phyloP scores from a whole-genome alignment of 2,797 vertebrate genomes.

The Phataginus tetradactyla region DNA sequence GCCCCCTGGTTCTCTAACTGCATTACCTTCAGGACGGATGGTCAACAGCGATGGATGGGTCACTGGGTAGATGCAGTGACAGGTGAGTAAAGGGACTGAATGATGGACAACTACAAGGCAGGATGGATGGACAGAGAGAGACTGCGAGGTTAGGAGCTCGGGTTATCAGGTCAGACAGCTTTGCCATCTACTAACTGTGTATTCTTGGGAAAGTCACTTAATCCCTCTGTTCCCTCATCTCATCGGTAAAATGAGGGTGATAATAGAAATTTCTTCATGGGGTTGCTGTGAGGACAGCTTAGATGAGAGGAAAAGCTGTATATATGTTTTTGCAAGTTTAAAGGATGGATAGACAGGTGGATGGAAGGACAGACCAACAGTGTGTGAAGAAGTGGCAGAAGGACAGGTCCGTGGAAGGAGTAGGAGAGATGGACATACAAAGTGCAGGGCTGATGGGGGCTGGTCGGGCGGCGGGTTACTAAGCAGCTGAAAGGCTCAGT shows the following conservation, averaged over 20 bases:
- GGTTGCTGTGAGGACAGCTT: not conserved
- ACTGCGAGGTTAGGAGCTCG: not conserved
- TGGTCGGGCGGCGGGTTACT: not conserved
- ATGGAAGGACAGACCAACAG: not conserved
- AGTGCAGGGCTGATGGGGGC: not conserved
- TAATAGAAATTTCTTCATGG: not conserved
- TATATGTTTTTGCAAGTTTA: no score
- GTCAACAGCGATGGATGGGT: conserved; percentile 61
- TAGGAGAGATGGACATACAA: not conserved
- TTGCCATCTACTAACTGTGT: not conserved
- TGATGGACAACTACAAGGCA: not conserved
- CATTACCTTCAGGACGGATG: conserved; percentile 68
- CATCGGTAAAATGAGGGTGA: not conserved
- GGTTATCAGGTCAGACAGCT: not conserved
- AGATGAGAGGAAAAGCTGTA: not conserved
- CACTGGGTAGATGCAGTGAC: conserved; percentile 9
- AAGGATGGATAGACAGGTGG: not conserved
- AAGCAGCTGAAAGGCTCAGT: not conserved
- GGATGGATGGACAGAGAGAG: not conserved
- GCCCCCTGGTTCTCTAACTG: not conserved
- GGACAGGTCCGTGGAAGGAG: no score
- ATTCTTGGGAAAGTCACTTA: not conserved
- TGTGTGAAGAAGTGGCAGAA: no score
- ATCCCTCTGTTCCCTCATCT: not conserved
- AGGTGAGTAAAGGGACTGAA: conserved; percentile 41